Evolutionary conservation across 1,140 invertebrate species (phyloP), one percentile per base, ranked within the genome.

Genomic region (Bicyclus anynana): DNA sequence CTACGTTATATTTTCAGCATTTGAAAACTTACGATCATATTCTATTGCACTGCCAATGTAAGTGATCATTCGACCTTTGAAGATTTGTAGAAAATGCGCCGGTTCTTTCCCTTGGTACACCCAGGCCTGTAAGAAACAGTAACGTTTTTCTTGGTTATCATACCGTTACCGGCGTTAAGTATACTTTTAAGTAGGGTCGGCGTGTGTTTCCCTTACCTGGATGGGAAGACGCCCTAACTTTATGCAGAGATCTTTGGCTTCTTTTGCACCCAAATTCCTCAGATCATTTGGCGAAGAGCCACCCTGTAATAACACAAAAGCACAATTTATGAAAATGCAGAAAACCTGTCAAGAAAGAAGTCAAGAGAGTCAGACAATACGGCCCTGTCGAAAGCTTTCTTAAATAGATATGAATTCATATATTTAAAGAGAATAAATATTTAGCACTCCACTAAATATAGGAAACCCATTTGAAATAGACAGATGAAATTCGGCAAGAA

Each of bases 61-160:
- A 63, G 97, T 94, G 17, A 94, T 93, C 84, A 98, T 92, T 66
- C 94, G 94, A 37, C 97, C 97, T 72, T 94, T 93, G 83, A 98
- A 98, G 40, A 98, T 94, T 78, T 96, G 94, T 56, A 97, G 90
- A 74, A 99, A 96, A 76, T 98, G 95, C 0, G 95, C 92, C 5
- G 97, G 96, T 87, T 98, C 97, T 77, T 95, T 94, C 20, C 94
- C 95, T 89, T 98, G 95, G 17, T 94, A 93, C 2, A 97, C 93
- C 72, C 96, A 92, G 2, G 97, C 92, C 77, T 96, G 92, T 33
- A 94, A 4, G 4, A 33, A 3, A 1, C 10, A 12, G 0, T 33
- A 33, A 10, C n/a, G n/a, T n/a, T n/a, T n/a, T n/a, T n/a, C n/a
- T n/a, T n/a, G n/a, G n/a, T n/a, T n/a, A n/a, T n/a, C n/a, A n/a